These are phyloP conservation scores for Troides helena DNA, from an alignment of 2,888 invertebrate species.

Conservation along the genomic window DNA sequence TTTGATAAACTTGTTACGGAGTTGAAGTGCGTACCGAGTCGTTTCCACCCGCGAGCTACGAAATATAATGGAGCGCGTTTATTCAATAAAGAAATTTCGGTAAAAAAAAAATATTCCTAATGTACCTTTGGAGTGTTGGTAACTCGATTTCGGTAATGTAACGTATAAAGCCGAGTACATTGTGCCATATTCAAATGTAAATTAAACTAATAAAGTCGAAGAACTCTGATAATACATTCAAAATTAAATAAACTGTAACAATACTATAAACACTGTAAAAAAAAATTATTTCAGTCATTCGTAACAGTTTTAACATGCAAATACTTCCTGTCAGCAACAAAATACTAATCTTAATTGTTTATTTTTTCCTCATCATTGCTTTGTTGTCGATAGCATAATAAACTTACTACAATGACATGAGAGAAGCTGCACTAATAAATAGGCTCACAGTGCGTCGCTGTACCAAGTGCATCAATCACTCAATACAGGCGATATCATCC, in stretches of 20 bases:
- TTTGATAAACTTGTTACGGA: conserved; percentile 19
- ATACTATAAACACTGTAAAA: too few species aligned
- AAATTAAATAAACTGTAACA: too few species aligned
- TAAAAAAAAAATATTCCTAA: conserved; percentile 16
- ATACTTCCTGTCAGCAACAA: neutral
- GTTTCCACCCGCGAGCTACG: conserved; percentile 18
- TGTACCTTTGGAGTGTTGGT: conserved; percentile 11
- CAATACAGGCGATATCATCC: conserved; percentile 12
- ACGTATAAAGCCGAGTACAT: neutral
- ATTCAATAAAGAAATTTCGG: conserved; percentile 27
- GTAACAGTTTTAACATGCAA: too few species aligned
- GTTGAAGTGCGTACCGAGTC: conserved; percentile 22
- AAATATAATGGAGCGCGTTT: conserved; percentile 26
- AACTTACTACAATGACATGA: neutral
- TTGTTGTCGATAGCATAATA: neutral
- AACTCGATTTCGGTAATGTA: conserved; percentile 21
- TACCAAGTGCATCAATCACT: conserved; percentile 11
- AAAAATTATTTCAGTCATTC: too few species aligned
- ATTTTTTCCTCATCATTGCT: neutral
- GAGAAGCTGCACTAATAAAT: neutral
- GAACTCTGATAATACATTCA: too few species aligned
- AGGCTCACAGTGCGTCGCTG: neutral
- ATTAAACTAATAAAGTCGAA: neutral
- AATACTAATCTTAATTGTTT: neutral
- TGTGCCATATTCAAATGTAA: conserved; percentile 9